Base-by-base conservation (phyloP, 2,888 invertebrate species). In the Cheilosia vulpina region DNA sequence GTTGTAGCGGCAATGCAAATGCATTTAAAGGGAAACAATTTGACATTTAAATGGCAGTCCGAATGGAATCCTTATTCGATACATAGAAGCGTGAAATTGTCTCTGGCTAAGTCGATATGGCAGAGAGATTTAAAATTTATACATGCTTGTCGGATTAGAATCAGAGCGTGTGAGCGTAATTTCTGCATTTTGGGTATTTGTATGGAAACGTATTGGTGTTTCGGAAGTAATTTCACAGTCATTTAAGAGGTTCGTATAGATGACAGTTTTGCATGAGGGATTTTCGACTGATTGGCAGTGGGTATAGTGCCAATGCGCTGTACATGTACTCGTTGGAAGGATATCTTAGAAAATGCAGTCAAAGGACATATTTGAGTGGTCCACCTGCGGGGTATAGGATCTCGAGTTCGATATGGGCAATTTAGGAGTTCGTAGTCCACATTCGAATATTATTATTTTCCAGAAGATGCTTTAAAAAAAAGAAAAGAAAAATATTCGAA, bases 171-270 rank as follows among this genome's bases (percentile, higher is more conserved):
- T 31, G 7, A 17, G 34, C 5, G 34, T 7, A 15, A 15, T 13
- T 13, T 52, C 13, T 24, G 21, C 11, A 21, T 24, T 24, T 24
- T 24, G 13, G 2, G 5, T 13, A 27, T 27, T 19, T 24, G 15
- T 5, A 7, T 60, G 24, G 41, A 52, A 60, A 31, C 17, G 19
- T 38, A 7, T 73, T 17, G 21, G 31, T 41, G 53, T 76, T 31
- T 34, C 41, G 57, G 34, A 63, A 57, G 47, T 65, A 81, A 81
- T 81, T 81, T 81, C 76, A 81, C 81, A 58, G 57, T 27, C 15
- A 76, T 81, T 58, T 27, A 7, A 27, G 6, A 81, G 21, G 6
- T 27, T 7, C 6, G 27, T 27, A 27, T 27, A 0, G 38, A 13
- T 21, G 19, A 31, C 31, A 9, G 7, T 31, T 31, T 31, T 31